phyloP scores from a whole-genome alignment of 1,140 invertebrate genomes.

The Trissolcus basalis region DNA sequence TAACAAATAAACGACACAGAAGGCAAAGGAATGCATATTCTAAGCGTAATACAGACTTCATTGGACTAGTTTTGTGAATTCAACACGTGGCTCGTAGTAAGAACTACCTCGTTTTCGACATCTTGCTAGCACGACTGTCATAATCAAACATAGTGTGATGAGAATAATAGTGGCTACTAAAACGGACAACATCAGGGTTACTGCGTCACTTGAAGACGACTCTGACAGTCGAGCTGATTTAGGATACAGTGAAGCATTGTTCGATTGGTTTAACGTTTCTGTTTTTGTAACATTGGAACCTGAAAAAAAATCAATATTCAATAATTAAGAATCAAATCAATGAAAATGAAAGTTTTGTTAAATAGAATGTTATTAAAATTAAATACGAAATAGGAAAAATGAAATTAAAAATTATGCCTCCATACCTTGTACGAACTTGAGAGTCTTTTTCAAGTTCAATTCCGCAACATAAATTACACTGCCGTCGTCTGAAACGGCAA shows the following conservation, averaged over 20 bases:
- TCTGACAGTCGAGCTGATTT: constrained; percentile 30
- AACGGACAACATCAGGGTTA: constrained; percentile 57
- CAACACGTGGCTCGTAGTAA: constrained; percentile 64
- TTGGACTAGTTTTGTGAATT: constrained; percentile 71
- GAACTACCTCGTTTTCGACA: constrained; percentile 74
- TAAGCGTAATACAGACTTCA: constrained; percentile 57
- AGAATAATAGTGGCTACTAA: constrained; percentile 64
- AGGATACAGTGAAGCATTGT: constrained; percentile 21
- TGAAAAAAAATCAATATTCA: constrained; percentile 28
- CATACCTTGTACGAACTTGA: constrained; percentile 78
- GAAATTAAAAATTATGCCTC: too few relatives aligned
- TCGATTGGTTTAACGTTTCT: not conserved
- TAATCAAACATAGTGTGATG: constrained; percentile 65
- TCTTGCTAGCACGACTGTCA: constrained; percentile 68
- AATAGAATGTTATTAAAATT: too few relatives aligned
- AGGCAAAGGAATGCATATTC: constrained; percentile 49
- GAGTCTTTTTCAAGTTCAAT: constrained; percentile 80
- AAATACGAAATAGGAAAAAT: too few relatives aligned
- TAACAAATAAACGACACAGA: constrained; percentile 28
- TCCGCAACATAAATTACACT: constrained; percentile 85
- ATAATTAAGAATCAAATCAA: too few relatives aligned
- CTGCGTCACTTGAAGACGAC: constrained; percentile 57
- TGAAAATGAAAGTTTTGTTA: too few relatives aligned
- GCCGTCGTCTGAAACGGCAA: constrained; percentile 82
- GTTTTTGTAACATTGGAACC: constrained; percentile 35